phyloP scores from a whole-genome alignment of 2,113 vertebrate genomes.

The Phocoena phocoena region DNA sequence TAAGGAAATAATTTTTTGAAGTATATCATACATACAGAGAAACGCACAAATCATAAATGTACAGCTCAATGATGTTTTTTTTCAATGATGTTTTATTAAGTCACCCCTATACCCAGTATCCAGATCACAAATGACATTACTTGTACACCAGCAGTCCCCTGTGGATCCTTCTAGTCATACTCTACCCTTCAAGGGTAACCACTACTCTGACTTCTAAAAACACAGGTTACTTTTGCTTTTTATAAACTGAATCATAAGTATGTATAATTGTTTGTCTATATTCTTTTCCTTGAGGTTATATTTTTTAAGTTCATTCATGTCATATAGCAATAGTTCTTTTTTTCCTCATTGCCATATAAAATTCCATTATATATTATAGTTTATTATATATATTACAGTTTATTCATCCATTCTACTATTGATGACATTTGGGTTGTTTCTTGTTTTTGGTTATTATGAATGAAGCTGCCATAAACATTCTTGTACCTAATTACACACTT shows the following conservation, averaged over 20 bases:
- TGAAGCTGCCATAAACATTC: not conserved
- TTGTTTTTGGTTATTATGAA: not conserved
- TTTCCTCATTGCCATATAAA: not conserved
- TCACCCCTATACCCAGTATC: not conserved
- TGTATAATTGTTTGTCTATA: not conserved
- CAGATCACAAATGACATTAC: not conserved
- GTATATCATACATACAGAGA: not conserved
- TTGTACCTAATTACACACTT: constrained; percentile 23
- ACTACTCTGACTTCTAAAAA: not conserved
- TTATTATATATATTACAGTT: not conserved
- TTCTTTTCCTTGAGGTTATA: not conserved
- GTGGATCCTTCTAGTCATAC: not conserved
- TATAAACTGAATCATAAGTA: not conserved
- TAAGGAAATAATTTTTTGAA: not conserved
- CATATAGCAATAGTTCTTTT: not conserved
- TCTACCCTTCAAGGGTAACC: not conserved
- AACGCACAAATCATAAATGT: not conserved
- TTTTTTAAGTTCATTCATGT: not conserved
- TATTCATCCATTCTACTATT: not conserved
- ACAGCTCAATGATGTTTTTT: not conserved
- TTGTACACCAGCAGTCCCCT: not conserved
- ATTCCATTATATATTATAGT: not conserved
- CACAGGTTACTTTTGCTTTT: not conserved
- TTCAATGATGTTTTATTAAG: not conserved
- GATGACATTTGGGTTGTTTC: not conserved